phyloP scores from a whole-genome alignment of 2,113 vertebrate species.

The Miniopterus natalensis region DNA sequence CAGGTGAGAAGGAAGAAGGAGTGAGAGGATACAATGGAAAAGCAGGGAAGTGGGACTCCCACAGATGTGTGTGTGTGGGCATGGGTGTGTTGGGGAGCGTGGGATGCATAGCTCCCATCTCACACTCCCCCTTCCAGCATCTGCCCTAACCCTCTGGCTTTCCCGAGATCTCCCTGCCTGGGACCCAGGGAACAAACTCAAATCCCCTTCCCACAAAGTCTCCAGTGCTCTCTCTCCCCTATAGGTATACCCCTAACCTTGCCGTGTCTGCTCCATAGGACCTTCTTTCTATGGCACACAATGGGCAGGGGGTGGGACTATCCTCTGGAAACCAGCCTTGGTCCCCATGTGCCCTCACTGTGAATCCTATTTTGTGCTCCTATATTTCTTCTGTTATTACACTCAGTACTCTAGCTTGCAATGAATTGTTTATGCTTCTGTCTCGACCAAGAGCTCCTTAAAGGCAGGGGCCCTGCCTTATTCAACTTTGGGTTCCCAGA shows the following conservation, averaged over 20 bases:
- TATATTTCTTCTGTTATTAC: not conserved
- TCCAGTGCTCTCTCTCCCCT: not conserved
- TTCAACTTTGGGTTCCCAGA: not conserved
- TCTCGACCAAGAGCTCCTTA: not conserved
- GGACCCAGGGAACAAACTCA: not conserved
- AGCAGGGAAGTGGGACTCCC: constrained; percentile 87
- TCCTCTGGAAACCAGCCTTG: not conserved
- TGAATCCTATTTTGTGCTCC: not conserved
- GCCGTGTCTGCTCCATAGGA: not conserved
- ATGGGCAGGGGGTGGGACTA: accelerated
- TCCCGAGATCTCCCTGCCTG: not conserved
- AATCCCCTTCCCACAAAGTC: not conserved
- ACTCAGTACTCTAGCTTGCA: not conserved
- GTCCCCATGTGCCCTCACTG: not conserved
- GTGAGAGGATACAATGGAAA: constrained; percentile 84
- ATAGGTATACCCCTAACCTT: not conserved
- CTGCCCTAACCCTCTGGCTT: not conserved
- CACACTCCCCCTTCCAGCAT: not conserved
- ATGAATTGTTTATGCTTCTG: not conserved
- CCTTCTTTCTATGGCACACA: not conserved
- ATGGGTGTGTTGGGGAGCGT: not conserved
- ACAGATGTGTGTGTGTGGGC: not conserved
- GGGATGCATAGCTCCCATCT: not conserved
- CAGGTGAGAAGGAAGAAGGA: constrained; percentile 75
- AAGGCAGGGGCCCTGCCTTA: not conserved